phyloP scores from a whole-genome alignment of 2,113 vertebrate genomes.

The Aepyceros melampus region DNA sequence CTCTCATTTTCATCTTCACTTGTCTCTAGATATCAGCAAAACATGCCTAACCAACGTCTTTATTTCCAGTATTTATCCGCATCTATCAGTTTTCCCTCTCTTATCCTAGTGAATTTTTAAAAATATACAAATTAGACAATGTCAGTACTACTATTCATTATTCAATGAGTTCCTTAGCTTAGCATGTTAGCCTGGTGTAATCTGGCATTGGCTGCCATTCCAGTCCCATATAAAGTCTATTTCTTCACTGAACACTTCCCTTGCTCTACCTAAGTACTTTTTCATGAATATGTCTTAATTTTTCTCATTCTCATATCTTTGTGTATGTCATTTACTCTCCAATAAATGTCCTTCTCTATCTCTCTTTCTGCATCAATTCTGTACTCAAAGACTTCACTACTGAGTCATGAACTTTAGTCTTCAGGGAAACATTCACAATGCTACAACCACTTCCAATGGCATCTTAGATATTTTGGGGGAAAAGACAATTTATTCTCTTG shows the following conservation, averaged over 20 bases:
- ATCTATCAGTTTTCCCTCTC: not conserved
- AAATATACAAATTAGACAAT: not conserved
- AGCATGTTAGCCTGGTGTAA: not conserved
- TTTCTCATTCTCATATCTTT: not conserved
- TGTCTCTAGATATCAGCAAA: not conserved
- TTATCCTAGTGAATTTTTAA: not conserved
- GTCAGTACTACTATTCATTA: not conserved
- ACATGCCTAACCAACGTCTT: not conserved
- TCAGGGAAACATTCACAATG: not conserved
- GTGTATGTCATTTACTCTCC: not conserved
- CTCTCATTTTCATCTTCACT: not conserved
- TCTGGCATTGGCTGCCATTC: not conserved
- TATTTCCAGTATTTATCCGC: not conserved
- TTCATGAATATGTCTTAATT: not conserved
- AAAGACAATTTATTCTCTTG: not conserved
- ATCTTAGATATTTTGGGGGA: not conserved
- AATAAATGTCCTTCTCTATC: not conserved
- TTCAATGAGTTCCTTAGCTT: not conserved
- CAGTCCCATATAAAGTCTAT: not conserved
- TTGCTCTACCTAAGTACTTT: not conserved
- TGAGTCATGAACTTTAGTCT: not conserved
- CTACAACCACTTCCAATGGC: not conserved
- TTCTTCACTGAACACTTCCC: not conserved
- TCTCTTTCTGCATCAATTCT: not conserved
- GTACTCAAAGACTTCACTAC: not conserved